A percentile compares a stretch with the other conserved stretches of the same genome.
Evolutionary conservation across 1,140 invertebrate genomes (phyloP).

Genomic region (Caenorhabditis remanei): DNA sequence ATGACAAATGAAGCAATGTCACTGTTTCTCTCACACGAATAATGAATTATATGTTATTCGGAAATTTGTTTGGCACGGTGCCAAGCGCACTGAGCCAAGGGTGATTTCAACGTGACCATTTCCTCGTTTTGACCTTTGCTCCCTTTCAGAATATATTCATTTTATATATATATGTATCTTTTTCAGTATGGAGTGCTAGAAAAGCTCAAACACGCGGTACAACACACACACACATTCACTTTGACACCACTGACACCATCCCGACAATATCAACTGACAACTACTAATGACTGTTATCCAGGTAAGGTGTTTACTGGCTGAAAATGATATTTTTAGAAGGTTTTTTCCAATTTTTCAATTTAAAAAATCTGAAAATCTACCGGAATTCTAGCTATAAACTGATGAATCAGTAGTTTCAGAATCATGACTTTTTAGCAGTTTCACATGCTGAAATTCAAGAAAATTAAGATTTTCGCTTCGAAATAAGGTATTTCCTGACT

Average conservation of each 20-base stretch:
- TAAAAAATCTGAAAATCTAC: too few species aligned
- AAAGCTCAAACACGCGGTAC: slow-evolving; percentile 45
- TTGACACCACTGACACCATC: slow-evolving; percentile 1
- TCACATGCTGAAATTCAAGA: too few species aligned
- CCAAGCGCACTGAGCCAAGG: too few species aligned
- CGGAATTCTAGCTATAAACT: too few species aligned
- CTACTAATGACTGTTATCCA: slow-evolving; percentile 45
- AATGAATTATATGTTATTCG: not conserved
- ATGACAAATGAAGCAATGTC: slow-evolving; percentile 25
- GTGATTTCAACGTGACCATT: not conserved
- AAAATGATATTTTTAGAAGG: too few species aligned
- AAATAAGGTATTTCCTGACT: too few species aligned
- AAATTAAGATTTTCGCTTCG: too few species aligned
- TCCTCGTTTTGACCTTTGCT: not conserved
- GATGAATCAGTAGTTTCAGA: not conserved
- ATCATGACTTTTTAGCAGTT: too few species aligned
- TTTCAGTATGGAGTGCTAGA: slow-evolving; percentile 53
- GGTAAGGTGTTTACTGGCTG: too few species aligned
- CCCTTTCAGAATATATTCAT: not conserved
- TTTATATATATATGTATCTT: not conserved
- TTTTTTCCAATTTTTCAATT: too few species aligned
- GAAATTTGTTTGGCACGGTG: too few species aligned
- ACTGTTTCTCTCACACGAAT: not conserved
- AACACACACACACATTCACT: slow-evolving; percentile 36
- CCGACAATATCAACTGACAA: not conserved